Percentiles rank a stretch among this genome's conserved stretches.
These are phyloP conservation scores for Neogobius melanostomus DNA, from an alignment of 2,113 vertebrate genomes.

Conservation along the genomic window DNA sequence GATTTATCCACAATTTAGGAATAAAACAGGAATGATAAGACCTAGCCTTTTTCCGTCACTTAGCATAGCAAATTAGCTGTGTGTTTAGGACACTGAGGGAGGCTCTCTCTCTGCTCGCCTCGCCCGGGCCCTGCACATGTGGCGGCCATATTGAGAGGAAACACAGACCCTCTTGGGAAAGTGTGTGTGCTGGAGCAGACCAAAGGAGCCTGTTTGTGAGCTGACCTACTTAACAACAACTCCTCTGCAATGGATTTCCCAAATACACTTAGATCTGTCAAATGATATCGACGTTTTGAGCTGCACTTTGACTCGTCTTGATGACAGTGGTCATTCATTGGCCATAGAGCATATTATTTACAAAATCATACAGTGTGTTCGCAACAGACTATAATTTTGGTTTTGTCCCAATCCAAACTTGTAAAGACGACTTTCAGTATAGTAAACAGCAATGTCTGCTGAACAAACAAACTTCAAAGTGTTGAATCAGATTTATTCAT, in stretches of 20 bases:
- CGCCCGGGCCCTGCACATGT: conserved; percentile 53
- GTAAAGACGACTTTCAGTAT: too few relatives aligned
- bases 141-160: conserved; percentile 71
- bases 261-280: conserved; percentile 24
- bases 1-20: too few relatives aligned
- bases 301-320: background rate
- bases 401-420: too few relatives aligned
- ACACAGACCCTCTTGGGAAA: conserved; percentile 40
- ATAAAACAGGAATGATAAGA: background rate
- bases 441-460: too few relatives aligned
- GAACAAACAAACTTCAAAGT: too few relatives aligned
- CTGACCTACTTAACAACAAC: conserved; percentile 64
- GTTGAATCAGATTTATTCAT: too few relatives aligned
- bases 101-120: conserved; percentile 23
- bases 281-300: background rate
- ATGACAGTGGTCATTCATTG: background rate
- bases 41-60: background rate
- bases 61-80: background rate
- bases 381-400: too few relatives aligned
- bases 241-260: conserved; percentile 40
- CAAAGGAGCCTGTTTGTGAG: conserved; percentile 51
- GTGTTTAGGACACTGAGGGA: conserved; percentile 5
- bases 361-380: too few relatives aligned
- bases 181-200: conserved; percentile 41
- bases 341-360: background rate